Conservation (phyloP, 1,140 invertebrate genomes). For the Mya arenaria region DNA sequence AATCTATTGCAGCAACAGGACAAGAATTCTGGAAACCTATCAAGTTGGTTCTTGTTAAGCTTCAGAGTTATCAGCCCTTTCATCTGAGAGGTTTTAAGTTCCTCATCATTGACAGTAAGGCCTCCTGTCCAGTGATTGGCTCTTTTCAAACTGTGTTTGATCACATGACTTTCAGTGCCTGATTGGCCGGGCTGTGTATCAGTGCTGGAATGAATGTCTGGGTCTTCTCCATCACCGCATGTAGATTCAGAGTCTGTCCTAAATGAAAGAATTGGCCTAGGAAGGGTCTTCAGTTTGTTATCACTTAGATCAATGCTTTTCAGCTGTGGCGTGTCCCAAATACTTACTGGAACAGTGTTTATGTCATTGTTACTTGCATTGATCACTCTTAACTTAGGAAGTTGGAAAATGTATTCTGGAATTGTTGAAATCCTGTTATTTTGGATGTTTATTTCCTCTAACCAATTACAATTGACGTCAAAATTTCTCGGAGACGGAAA, state of each 20-base stretch:
- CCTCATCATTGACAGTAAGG: slow-evolving; percentile 34
- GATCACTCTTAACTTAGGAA: slow-evolving; percentile 90
- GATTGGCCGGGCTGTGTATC: neutral
- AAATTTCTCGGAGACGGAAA: slow-evolving; percentile 82
- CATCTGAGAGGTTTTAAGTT: slow-evolving; percentile 23
- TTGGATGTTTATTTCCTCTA: slow-evolving; percentile 95
- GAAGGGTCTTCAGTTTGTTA: slow-evolving; percentile 93
- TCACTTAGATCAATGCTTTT: slow-evolving; percentile 93
- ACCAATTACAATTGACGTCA: slow-evolving; percentile 83
- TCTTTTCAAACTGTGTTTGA: slow-evolving; percentile 28
- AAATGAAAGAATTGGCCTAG: slow-evolving; percentile 73
- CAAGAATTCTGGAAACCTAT: slow-evolving; percentile 60
- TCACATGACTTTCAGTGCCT: slow-evolving; percentile 34
- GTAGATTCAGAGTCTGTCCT: neutral
- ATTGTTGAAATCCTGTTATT: slow-evolving; percentile 92
- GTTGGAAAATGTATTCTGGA: slow-evolving; percentile 90
- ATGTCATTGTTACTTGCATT: slow-evolving; percentile 97
- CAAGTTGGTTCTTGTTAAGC: slow-evolving; percentile 57
- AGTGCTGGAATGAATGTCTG: neutral
- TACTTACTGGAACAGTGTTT: slow-evolving; percentile 89
- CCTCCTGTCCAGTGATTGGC: slow-evolving; percentile 44
- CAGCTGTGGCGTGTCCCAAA: slow-evolving; percentile 87
- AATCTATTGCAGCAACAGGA: slow-evolving; percentile 84
- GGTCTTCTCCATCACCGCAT: neutral
- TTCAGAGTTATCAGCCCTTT: slow-evolving; percentile 61